Conservation (phyloP, 2,113 vertebrate genomes). For the Dicaeum eximium region DNA sequence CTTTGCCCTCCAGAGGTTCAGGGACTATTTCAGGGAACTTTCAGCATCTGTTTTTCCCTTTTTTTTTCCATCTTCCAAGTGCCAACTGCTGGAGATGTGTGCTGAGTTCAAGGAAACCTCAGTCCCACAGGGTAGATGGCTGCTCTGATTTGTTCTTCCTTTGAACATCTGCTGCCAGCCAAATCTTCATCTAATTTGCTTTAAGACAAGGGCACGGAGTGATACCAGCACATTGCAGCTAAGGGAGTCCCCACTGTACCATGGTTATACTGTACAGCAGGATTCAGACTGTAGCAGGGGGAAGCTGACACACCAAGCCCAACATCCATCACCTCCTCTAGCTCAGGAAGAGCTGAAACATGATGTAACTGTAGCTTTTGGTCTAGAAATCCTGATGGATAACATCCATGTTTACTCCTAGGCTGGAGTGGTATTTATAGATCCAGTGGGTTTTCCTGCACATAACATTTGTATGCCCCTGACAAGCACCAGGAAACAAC, state of each 20-base stretch:
- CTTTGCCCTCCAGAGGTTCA: background rate
- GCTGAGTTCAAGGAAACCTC: background rate
- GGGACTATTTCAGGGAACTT: background rate
- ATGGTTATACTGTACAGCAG: accelerated
- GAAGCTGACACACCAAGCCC: background rate
- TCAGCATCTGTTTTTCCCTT: background rate
- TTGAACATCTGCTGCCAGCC: background rate
- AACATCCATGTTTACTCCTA: background rate
- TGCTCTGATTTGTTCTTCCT: background rate
- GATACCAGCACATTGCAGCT: background rate
- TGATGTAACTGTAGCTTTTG: accelerated
- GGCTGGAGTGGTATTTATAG: background rate
- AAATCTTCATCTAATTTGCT: background rate
- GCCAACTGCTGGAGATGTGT: background rate
- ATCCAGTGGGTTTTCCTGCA: background rate
- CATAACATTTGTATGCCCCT: accelerated
- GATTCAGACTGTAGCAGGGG: accelerated
- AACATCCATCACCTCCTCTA: background rate
- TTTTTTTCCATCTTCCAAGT: background rate
- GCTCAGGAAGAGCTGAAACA: background rate
- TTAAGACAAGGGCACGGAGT: background rate
- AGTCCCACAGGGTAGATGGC: background rate
- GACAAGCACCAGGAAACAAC: background rate
- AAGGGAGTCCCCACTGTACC: background rate
- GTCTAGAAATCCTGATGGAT: background rate